Evolutionary conservation across 2,888 invertebrate genomes (phyloP), one percentile per base, ranked within the genome.

Genomic region (Hypsopygia costalis): DNA sequence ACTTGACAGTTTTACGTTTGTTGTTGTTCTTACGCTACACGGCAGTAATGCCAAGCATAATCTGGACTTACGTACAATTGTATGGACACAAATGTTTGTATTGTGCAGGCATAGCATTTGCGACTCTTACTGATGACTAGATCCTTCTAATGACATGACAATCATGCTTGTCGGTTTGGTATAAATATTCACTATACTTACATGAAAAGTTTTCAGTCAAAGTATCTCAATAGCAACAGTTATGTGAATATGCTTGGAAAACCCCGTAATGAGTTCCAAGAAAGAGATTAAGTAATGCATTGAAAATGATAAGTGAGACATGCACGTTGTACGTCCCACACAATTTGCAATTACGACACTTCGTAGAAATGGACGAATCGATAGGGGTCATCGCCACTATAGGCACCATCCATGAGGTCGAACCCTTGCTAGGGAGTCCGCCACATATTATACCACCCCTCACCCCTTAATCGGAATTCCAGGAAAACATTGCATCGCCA

Each of bases 341-440:
- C 70, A 62, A 74, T 81, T 75, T 66, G 75, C 80, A 83, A 82
- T 85, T 79, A 81, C 75, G 67, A 61, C 61, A 66, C 65, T 77
- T 69, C 78, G 71, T 69, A 63, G 81, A 81, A 81, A 76, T 71
- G 66, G 61, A 62, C 66, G 58, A 86, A 87, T 87, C 87, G 82
- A 87, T 86, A 82, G 76, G 62, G 87, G 86, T 86, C 86, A 86
- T 86, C 81, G 87, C 73, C 87, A 85, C 83, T 69, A 80, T 77
- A 79, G 76, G 69, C 76, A 80, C 74, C 79, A 78, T 76, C 72
- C 62, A 74, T 74, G 72, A 73, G 78, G 71, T 78, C 60, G 74
- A 78, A 75, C 86, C 83, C 83, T 81, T 71, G 68, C 65, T 66
- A 81, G 80, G 81, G 81, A 72, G 76, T 69, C 70, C 68, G 74